phyloP scores from a whole-genome alignment of 92 coral and sea anemone genomes.

The Parazoanthus darwini region DNA sequence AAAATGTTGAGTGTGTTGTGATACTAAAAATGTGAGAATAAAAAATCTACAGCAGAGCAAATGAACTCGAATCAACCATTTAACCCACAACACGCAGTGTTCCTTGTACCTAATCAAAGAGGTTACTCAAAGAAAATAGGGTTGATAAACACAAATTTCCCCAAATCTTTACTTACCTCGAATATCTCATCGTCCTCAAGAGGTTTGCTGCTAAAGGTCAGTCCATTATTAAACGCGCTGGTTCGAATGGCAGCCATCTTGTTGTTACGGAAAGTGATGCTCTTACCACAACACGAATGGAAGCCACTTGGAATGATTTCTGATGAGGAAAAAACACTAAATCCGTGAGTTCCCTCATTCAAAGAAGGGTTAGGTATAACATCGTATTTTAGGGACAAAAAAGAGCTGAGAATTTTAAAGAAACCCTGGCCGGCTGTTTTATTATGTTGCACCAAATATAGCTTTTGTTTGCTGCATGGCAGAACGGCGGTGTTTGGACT shows the following conservation, averaged over 20 bases:
- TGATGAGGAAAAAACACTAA: not conserved
- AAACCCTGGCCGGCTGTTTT: no score
- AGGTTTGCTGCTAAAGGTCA: constrained; percentile 88
- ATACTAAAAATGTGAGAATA: no score
- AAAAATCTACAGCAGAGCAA: no score
- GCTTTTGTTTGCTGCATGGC: no score
- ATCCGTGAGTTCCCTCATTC: not conserved
- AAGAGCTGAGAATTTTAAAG: no score
- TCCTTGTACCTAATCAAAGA: not conserved
- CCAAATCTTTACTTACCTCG: constrained; percentile 62
- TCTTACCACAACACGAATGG: constrained; percentile 92
- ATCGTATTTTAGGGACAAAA: no score
- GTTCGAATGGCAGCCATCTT: constrained; percentile 77
- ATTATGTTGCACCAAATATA: no score
- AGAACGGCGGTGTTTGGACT: no score
- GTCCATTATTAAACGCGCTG: constrained; percentile 77
- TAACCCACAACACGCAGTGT: no score
- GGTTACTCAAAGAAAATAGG: not conserved
- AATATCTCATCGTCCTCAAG: constrained; percentile 87
- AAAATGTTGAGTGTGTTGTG: no score
- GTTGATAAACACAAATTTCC: not conserved
- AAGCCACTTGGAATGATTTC: constrained; percentile 66
- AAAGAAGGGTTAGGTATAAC: no score
- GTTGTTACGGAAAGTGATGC: constrained; percentile 72
- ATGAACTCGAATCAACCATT: no score